Base-by-base conservation (phyloP, 2,113 vertebrate species). In the Crotalus viridis region DNA sequence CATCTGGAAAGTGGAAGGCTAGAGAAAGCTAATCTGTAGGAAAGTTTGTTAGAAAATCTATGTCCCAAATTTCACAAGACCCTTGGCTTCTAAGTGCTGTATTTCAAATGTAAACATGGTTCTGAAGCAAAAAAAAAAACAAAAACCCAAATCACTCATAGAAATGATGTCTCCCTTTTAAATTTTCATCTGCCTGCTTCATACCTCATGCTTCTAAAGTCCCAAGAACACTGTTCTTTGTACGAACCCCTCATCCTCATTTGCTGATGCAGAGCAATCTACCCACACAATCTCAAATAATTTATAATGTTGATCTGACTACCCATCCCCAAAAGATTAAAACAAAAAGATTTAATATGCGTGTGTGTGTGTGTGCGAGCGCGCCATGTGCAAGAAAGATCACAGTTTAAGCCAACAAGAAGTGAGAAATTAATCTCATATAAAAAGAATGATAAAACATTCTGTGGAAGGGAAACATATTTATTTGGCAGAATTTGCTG, bases 381-480 rank as follows among this genome's bases (percentile, higher is more conserved):
- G 8, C n/a, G 61, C 13, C 28, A 55, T 59, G 54, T 87, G 24
- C 0, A 0, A 43, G 0, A 46, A 46, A 61, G 28, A 93, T 89
- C 69, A 74, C 85, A 59, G 28, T 48, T 93, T 89, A 89, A 92
- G 19, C 89, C 93, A 90, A 87, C 5, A 33, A 51, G 64, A 57
- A 91, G 64, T 0, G 0, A 64, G n/a, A 85, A 92, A 91, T 51
- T 1, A 26, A 46, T 90, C 90, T 90, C 0, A 0, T 0, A 26
- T 48, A 74, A 56, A 90, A 54, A 81, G 55, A 90, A 28, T 85
- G 90, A 69, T 74, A 87, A 24, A 0, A 87, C 94, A 91, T 85
- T 74, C 15, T 4, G 0, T 48, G 17, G 92, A 91, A 92, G 48
- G 5, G 22, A 64, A 69, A 90, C 0, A 81, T 88, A 57, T 56